Percentiles rank a stretch among this genome's conserved stretches.
Evolutionary conservation across 2,888 invertebrate genomes (phyloP).

Genomic region (Drosophila austrosaltans): DNA sequence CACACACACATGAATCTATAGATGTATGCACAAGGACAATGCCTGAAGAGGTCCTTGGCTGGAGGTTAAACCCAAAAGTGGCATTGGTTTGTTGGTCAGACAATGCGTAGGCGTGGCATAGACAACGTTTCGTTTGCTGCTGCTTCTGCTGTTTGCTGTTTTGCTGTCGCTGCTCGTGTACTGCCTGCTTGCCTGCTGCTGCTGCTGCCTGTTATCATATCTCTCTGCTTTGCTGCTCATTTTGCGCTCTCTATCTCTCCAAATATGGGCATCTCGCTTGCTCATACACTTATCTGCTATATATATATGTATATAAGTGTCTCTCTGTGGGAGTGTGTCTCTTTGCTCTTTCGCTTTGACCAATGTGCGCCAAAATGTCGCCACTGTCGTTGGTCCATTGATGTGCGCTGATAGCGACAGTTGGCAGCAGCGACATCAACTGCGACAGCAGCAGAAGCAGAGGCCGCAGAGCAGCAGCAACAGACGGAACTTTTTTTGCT

Average conservation of each 20-base stretch:
- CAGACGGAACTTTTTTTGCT: constrained; percentile 15
- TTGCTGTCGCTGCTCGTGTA: constrained; percentile 19
- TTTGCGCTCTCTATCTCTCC: constrained; percentile 66
- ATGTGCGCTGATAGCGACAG: constrained; percentile 74
- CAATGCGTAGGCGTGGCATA: constrained; percentile 66
- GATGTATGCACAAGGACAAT: constrained; percentile 66
- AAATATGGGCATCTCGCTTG: constrained; percentile 61
- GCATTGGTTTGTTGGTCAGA: constrained; percentile 11
- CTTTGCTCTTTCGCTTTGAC: constrained; percentile 63
- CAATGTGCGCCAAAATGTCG: constrained; percentile 79
- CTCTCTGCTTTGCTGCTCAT: constrained; percentile 74
- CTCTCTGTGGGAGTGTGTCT: background rate
- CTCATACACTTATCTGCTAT: constrained; percentile 48
- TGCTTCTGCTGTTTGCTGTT: constrained; percentile 21
- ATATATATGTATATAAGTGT: constrained; percentile 13
- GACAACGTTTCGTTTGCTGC: constrained; percentile 26
- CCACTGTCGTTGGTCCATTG: constrained; percentile 77
- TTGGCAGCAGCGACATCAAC: constrained; percentile 40
- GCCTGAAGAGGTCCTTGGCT: constrained; percentile 70
- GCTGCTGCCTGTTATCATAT: constrained; percentile 62
- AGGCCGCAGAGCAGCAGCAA: constrained; percentile 45
- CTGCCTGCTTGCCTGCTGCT: constrained; percentile 29
- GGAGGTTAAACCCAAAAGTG: constrained; percentile 46
- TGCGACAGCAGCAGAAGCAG: constrained; percentile 44
- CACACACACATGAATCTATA: constrained; percentile 40